Evolutionary conservation across 2,888 invertebrate species (phyloP).

Genomic region (Sesamia inferens): DNA sequence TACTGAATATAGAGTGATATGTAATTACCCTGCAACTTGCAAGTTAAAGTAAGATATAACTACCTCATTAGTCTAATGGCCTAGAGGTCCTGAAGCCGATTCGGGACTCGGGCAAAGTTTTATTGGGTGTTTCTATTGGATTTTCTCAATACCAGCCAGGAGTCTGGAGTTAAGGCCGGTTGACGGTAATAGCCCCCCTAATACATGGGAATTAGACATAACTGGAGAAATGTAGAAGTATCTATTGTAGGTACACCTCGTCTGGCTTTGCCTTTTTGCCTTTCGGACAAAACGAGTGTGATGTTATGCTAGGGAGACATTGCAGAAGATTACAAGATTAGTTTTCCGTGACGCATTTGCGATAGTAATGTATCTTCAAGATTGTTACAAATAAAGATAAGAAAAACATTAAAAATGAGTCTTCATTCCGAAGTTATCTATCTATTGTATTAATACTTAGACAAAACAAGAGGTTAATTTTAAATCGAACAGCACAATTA

Average conservation of each 20-base stretch:
- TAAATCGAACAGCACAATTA: too few species aligned
- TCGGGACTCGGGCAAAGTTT: not conserved
- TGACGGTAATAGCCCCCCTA: not conserved
- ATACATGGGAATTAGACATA: not conserved
- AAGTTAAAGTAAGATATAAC: constrained; percentile 7
- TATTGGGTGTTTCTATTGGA: not conserved
- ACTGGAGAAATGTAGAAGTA: not conserved
- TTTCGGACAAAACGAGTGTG: not conserved
- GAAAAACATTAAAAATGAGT: constrained; percentile 4
- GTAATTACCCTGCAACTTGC: not conserved
- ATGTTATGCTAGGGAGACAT: not conserved
- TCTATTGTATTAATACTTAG: not conserved
- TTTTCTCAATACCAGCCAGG: not conserved
- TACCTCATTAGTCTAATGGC: not conserved
- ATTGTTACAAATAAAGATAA: constrained; percentile 21
- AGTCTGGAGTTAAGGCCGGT: not conserved
- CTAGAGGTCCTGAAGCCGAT: not conserved
- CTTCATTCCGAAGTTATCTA: not conserved
- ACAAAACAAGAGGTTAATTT: not conserved
- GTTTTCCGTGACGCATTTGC: constrained; percentile 22
- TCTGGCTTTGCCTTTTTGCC: not conserved
- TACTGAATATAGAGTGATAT: too few species aligned
- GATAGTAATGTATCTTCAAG: not conserved
- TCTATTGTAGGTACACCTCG: not conserved
- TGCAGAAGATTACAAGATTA: not conserved